Conservation (phyloP, 2,888 invertebrate genomes). For the Anodontia alba region DNA sequence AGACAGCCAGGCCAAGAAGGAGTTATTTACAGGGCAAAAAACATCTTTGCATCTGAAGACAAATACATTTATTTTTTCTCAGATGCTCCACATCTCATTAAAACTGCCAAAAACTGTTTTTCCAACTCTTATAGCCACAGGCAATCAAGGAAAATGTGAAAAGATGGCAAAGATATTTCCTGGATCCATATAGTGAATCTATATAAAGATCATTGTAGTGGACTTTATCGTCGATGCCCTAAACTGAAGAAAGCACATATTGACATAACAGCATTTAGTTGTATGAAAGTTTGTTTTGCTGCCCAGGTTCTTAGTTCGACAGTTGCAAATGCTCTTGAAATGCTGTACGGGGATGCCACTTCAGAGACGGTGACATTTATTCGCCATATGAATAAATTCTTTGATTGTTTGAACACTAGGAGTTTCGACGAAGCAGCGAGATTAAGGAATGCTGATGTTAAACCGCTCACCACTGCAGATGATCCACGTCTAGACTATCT, state of each 20-base stretch:
- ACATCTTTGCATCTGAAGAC: background rate
- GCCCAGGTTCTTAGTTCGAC: slow-evolving; percentile 37
- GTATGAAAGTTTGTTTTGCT: slow-evolving; percentile 44
- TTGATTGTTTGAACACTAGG: slow-evolving; percentile 55
- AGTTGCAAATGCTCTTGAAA: slow-evolving; percentile 42
- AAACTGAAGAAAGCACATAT: slow-evolving; percentile 42
- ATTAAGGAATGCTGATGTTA: slow-evolving; percentile 32
- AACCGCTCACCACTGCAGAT: slow-evolving; percentile 19
- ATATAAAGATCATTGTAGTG: slow-evolving; percentile 43
- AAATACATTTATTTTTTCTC: slow-evolving; percentile 34
- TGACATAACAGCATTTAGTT: slow-evolving; percentile 24
- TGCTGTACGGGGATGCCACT: slow-evolving; percentile 1
- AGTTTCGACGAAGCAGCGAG: slow-evolving; percentile 28
- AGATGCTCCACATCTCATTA: slow-evolving; percentile 55
- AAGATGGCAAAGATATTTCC: slow-evolving; percentile 49
- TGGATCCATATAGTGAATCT: slow-evolving; percentile 56
- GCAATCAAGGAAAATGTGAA: slow-evolving; percentile 46
- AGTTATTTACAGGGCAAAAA: slow-evolving; percentile 15
- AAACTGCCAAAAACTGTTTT: slow-evolving; percentile 60
- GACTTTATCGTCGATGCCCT: slow-evolving; percentile 27
- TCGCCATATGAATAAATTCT: slow-evolving; percentile 50
- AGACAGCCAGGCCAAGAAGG: background rate
- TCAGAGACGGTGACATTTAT: slow-evolving; percentile 46
- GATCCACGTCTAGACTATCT: slow-evolving; percentile 32
- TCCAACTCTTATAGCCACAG: slow-evolving; percentile 56